Conservation (phyloP, 2,888 invertebrate species). For the Drosophila robusta region DNA sequence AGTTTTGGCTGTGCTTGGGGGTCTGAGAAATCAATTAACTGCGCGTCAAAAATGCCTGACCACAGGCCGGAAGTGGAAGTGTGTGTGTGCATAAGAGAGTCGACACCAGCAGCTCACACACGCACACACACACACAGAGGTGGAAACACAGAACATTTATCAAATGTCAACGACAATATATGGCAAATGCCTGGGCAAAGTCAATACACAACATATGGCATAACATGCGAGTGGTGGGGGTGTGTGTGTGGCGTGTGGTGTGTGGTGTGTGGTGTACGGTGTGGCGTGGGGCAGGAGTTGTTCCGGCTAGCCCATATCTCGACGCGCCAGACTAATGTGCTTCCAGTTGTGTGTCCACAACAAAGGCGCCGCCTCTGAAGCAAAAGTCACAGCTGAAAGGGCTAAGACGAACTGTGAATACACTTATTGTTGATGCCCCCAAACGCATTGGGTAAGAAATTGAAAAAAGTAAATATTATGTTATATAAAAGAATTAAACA, state of each 20-base stretch:
- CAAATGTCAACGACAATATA: conserved; percentile 70
- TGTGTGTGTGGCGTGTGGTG: neutral
- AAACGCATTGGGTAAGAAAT: neutral
- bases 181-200: conserved; percentile 55
- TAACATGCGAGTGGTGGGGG: conserved; percentile 12
- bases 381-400: neutral
- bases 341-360: conserved; percentile 11
- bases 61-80: conserved; percentile 60
- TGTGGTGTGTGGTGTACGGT: neutral
- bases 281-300: neutral
- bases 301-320: conserved; percentile 10
- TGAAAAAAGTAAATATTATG: too few species aligned
- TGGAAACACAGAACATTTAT: conserved; percentile 60
- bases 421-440: neutral
- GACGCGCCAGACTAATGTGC: neutral
- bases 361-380: conserved; percentile 25
- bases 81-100: conserved; percentile 15
- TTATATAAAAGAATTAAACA: too few species aligned
- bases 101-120: conserved; percentile 13
- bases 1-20: conserved; percentile 37
- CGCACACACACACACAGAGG: conserved; percentile 7
- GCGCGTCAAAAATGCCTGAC: conserved; percentile 61
- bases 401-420: neutral
- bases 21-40: conserved; percentile 76
- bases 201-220: conserved; percentile 58